phyloP scores from a whole-genome alignment of 2,113 vertebrate species.

The Oceanodroma tethys region DNA sequence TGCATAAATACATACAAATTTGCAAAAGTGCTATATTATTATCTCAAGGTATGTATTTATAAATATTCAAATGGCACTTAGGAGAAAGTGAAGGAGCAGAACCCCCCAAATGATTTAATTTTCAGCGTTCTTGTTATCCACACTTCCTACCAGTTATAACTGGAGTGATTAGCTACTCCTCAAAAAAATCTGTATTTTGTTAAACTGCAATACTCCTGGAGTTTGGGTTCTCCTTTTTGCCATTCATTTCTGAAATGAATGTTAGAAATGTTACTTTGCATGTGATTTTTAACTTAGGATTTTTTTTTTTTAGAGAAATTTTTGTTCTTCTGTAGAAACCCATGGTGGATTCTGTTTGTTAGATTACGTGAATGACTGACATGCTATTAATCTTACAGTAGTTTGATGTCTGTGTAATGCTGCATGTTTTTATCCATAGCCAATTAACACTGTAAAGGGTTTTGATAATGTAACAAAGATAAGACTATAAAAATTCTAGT shows the following conservation, averaged over 20 bases:
- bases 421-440: neutral
- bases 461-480: neutral
- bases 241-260: neutral
- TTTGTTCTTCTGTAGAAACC: neutral
- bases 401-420: neutral
- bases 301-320: neutral
- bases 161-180: neutral
- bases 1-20: neutral
- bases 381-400: neutral
- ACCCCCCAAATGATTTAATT: neutral
- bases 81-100: neutral
- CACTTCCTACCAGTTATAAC: neutral
- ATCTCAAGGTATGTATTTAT: neutral
- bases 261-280: neutral
- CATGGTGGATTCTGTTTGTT: neutral
- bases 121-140: neutral
- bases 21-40: neutral
- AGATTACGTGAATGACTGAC: neutral
- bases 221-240: neutral
- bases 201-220: neutral
- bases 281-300: neutral
- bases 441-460: neutral
- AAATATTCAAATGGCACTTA: neutral
- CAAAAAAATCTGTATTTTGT: neutral
- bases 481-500: neutral